Conservation (phyloP, 2,888 invertebrate genomes). For the Ichneumoninae sp. region DNA sequence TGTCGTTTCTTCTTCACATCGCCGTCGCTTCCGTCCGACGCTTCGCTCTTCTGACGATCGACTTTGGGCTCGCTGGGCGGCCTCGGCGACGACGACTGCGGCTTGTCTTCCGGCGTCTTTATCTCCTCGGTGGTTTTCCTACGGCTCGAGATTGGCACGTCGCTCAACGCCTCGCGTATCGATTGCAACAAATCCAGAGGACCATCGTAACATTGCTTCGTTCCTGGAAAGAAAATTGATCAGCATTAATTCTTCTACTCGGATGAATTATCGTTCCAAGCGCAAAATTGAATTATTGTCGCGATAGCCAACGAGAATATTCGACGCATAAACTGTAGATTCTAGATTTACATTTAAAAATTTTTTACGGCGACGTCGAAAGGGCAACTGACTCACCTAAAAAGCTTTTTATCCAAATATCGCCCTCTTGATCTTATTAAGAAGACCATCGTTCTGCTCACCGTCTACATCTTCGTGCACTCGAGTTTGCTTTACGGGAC, state of each 20-base stretch:
- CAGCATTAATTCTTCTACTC: neutral
- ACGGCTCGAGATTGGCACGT: constrained; percentile 73
- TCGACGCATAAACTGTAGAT: neutral
- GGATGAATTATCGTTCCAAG: neutral
- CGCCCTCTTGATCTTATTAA: constrained; percentile 87
- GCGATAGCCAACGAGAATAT: neutral
- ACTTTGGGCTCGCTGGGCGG: constrained; percentile 44
- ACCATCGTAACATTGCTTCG: constrained; percentile 87
- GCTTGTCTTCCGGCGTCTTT: constrained; percentile 73
- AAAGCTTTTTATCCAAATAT: constrained; percentile 86
- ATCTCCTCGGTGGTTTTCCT: constrained; percentile 15
- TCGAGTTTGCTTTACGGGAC: constrained; percentile 85
- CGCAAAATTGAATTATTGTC: neutral
- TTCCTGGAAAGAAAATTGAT: constrained; percentile 85
- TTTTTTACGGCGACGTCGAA: neutral
- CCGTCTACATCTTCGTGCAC: constrained; percentile 81
- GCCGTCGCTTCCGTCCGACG: constrained; percentile 59
- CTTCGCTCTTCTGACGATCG: constrained; percentile 71
- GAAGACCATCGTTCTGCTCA: constrained; percentile 84
- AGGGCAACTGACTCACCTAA: constrained; percentile 76
- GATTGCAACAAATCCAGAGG: constrained; percentile 87
- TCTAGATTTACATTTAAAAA: neutral
- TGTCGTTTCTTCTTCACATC: constrained; percentile 80
- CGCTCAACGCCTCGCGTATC: constrained; percentile 87
- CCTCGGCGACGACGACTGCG: constrained; percentile 59